Percentiles rank a stretch among this genome's conserved stretches.
Conservation (phyloP, 2,888 invertebrate genomes). For the Caenorhabditis macrosperma region DNA sequence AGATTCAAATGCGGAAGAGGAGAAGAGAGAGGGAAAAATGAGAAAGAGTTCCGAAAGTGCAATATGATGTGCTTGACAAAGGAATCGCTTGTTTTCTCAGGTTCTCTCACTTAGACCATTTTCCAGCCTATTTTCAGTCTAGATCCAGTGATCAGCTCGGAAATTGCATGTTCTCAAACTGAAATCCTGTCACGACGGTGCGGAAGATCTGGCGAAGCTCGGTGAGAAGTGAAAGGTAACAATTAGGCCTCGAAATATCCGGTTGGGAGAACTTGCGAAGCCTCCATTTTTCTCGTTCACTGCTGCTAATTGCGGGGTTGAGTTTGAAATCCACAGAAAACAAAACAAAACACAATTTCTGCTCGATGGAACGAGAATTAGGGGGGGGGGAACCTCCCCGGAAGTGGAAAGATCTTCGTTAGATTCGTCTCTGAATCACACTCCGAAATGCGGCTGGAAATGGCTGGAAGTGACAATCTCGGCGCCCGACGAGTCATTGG, state of each 20-base stretch:
- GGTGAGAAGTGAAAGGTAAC: too few species aligned
- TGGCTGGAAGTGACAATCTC: slow-evolving; percentile 14
- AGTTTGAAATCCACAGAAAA: neutral
- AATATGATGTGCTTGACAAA: too few species aligned
- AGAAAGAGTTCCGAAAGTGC: too few species aligned
- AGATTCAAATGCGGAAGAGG: too few species aligned
- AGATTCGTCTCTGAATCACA: neutral
- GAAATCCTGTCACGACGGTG: too few species aligned
- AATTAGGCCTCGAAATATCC: neutral
- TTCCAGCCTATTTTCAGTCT: too few species aligned
- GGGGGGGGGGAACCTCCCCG: neutral
- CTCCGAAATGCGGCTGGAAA: neutral
- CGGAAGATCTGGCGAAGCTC: too few species aligned
- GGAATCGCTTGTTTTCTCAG: too few species aligned
- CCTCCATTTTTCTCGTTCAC: neutral
- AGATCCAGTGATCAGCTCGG: too few species aligned
- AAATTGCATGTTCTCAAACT: too few species aligned
- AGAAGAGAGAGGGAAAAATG: too few species aligned
- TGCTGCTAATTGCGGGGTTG: neutral
- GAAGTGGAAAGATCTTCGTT: neutral
- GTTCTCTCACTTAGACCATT: too few species aligned
- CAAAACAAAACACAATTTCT: neutral
- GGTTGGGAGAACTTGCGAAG: neutral
- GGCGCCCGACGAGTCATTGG: neutral
- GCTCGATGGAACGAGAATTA: neutral